A percentile compares a stretch with the other conserved stretches of the same genome.
phyloP scores from a whole-genome alignment of 2,888 invertebrate genomes.

The Piscicola geometra region DNA sequence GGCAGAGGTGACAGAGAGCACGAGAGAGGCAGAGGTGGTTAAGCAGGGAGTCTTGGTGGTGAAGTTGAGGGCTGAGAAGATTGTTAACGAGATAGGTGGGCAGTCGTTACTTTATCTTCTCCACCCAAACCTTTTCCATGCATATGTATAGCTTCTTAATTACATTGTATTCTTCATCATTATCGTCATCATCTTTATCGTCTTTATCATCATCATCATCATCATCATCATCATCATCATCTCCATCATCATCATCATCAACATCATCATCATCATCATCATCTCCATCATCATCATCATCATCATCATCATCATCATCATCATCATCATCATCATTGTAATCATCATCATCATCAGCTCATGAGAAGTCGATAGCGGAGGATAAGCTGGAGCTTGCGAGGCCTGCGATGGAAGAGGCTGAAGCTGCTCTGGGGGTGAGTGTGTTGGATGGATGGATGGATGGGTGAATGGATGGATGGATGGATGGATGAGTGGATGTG shows the following conservation, averaged over 20 bases:
- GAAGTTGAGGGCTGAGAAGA: constrained; percentile 53
- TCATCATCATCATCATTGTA: constrained; percentile 29
- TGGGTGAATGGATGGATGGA: neutral
- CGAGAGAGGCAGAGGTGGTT: constrained; percentile 52
- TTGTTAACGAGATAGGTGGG: constrained; percentile 52
- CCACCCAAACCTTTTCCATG: too few species aligned
- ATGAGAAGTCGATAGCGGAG: constrained; percentile 51
- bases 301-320: constrained; percentile 28
- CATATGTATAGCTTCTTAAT: too few species aligned
- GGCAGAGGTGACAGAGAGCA: constrained; percentile 39
- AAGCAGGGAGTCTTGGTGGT: constrained; percentile 53
- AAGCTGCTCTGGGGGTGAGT: constrained; percentile 51
- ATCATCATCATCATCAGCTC: neutral
- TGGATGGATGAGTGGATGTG: neutral
- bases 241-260: constrained; percentile 30
- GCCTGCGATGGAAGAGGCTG: constrained; percentile 53
- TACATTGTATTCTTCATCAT: constrained; percentile 11
- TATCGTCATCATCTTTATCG: constrained; percentile 27
- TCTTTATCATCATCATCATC: constrained; percentile 32
- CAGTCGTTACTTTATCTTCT: too few species aligned
- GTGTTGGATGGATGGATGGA: neutral
- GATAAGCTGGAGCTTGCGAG: constrained; percentile 52
- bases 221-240: constrained; percentile 33
- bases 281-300: constrained; percentile 14
- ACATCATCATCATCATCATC: constrained; percentile 26